Percentiles rank a stretch among this genome's conserved stretches.
These are phyloP conservation scores for Erinaceus europaeus DNA, from an alignment of 2,113 vertebrate species.

Conservation along the genomic window DNA sequence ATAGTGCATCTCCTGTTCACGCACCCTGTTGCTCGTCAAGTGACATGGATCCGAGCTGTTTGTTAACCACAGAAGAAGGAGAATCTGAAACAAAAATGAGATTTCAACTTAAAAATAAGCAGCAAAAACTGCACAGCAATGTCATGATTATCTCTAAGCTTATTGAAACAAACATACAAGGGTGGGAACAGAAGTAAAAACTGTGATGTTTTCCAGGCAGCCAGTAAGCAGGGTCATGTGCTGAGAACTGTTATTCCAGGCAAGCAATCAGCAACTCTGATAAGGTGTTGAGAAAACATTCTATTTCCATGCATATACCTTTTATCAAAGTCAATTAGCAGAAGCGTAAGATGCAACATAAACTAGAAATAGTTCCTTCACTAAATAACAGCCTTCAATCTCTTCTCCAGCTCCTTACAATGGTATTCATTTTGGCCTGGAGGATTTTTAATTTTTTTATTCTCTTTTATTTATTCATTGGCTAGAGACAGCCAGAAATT, in stretches of 20 bases:
- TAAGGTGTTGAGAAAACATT: slow-evolving; percentile 38
- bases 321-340: slow-evolving; percentile 12
- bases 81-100: slow-evolving; percentile 98
- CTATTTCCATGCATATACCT: slow-evolving; percentile 57
- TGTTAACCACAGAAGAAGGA: slow-evolving; percentile 98
- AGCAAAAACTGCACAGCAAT: slow-evolving; percentile 85
- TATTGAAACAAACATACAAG: slow-evolving; percentile 67
- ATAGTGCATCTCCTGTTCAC: slow-evolving; percentile 83
- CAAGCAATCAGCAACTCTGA: slow-evolving; percentile 61
- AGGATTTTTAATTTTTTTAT: too few species aligned
- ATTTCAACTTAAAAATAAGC: slow-evolving; percentile 89
- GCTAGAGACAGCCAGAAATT: too few species aligned
- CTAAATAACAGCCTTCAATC: background rate
- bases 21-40: slow-evolving; percentile 98
- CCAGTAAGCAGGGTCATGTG: slow-evolving; percentile 77
- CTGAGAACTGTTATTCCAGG: slow-evolving; percentile 62
- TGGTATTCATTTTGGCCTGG: background rate
- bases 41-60: slow-evolving; percentile 99
- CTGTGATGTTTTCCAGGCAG: slow-evolving; percentile 70
- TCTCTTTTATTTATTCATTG: too few species aligned
- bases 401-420: background rate
- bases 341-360: slow-evolving; percentile 13
- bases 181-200: slow-evolving; percentile 74
- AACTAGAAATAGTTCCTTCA: background rate
- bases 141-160: slow-evolving; percentile 81